Percentiles rank a stretch among this genome's conserved stretches.
These are phyloP conservation scores for Bettongia penicillata DNA, from an alignment of 2,113 vertebrate species.

Conservation along the genomic window DNA sequence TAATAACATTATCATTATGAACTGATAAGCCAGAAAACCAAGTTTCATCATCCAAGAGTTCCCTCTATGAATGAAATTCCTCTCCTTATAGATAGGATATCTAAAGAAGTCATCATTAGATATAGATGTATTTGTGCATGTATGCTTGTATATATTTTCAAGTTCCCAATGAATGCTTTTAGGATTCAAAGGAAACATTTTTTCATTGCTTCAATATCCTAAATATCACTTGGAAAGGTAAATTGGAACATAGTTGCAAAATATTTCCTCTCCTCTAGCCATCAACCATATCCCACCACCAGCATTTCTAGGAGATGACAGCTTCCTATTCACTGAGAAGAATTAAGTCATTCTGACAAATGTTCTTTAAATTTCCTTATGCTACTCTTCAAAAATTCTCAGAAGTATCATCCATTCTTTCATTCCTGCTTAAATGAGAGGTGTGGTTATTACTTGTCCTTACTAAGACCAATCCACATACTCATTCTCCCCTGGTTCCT, in stretches of 20 bases:
- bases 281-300: background rate
- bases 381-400: background rate
- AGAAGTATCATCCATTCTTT: background rate
- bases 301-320: background rate
- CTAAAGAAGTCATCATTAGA: background rate
- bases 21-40: background rate
- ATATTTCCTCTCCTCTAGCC: background rate
- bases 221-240: background rate
- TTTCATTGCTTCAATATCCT: background rate
- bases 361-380: background rate
- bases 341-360: background rate
- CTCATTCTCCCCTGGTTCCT: background rate
- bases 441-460: background rate
- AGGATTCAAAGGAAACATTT: background rate
- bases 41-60: background rate
- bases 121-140: background rate
- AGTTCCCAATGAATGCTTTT: background rate
- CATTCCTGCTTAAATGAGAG: background rate
- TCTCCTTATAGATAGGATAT: background rate
- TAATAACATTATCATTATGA: background rate
- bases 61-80: background rate
- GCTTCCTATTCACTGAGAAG: background rate
- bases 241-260: background rate
- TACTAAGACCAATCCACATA: background rate
- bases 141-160: background rate